Evolutionary conservation across 2,888 invertebrate genomes (phyloP).

Genomic region (Lithosia quadra): DNA sequence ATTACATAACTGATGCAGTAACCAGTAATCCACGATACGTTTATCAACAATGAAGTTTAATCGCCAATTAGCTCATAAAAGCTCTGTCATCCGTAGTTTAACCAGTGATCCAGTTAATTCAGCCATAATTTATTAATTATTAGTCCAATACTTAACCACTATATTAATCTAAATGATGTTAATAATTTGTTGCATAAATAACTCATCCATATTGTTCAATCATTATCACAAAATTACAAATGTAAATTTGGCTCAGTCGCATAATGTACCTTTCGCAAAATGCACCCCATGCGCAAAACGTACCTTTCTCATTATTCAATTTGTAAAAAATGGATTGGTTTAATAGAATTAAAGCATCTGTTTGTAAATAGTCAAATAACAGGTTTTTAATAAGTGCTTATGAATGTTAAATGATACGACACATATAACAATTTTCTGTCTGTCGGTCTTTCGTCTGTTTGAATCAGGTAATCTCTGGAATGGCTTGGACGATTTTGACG

Average conservation of each 20-base stretch:
- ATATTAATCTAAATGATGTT: background rate
- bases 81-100: background rate
- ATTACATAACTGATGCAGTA: background rate
- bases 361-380: no score
- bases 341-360: no score
- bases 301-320: background rate
- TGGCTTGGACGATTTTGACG: no score
- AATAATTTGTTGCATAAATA: background rate
- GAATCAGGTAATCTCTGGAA: no score
- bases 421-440: no score
- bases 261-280: no score
- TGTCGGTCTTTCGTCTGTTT: no score
- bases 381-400: no score
- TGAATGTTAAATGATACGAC: no score
- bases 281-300: no score
- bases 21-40: background rate
- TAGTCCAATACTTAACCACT: background rate
- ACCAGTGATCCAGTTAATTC: background rate
- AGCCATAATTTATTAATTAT: background rate
- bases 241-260: no score
- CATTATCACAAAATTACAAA: no score
- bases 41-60: constrained; percentile 1
- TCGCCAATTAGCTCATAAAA: background rate
- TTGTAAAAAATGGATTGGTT: background rate
- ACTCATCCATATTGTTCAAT: background rate